Evolutionary conservation across 1,140 invertebrate species (phyloP).

Genomic region (Drosophila insularis): DNA sequence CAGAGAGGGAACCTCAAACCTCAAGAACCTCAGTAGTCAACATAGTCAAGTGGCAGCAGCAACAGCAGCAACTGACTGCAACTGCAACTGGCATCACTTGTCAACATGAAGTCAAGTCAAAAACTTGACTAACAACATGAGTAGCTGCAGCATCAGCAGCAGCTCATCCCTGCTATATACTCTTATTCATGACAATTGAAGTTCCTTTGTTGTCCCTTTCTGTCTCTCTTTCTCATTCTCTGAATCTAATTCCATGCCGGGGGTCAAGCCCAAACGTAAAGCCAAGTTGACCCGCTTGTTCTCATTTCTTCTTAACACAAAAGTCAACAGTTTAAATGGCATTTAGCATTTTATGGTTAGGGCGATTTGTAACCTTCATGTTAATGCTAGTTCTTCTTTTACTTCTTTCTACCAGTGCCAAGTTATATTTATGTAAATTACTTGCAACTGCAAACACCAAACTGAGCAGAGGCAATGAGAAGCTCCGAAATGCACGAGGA

Average conservation of each 20-base stretch:
- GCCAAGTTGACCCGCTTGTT: constrained; percentile 52
- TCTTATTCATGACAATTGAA: constrained; percentile 39
- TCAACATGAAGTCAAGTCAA: constrained; percentile 9
- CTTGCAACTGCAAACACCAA: constrained; percentile 56
- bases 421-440: constrained; percentile 79
- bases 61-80: constrained; percentile 52
- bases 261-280: constrained; percentile 19
- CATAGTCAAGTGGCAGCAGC: constrained; percentile 22
- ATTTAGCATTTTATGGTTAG: constrained; percentile 67
- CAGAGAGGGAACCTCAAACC: constrained; percentile 29
- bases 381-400: constrained; percentile 43
- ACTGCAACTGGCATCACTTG: constrained; percentile 53
- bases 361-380: constrained; percentile 76
- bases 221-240: not conserved
- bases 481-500: not conserved
- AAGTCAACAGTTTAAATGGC: constrained; percentile 71
- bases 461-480: constrained; percentile 18
- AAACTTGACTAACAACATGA: constrained; percentile 8
- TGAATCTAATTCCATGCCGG: constrained; percentile 17
- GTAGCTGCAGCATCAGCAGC: not conserved
- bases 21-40: constrained; percentile 50
- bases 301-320: constrained; percentile 36
- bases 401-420: constrained; percentile 24
- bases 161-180: not conserved
- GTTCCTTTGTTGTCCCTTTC: not conserved